Percentiles rank a stretch among this genome's conserved stretches.
These are phyloP conservation scores for Elysia crispata DNA, from an alignment of 2,888 invertebrate genomes.

Conservation along the genomic window DNA sequence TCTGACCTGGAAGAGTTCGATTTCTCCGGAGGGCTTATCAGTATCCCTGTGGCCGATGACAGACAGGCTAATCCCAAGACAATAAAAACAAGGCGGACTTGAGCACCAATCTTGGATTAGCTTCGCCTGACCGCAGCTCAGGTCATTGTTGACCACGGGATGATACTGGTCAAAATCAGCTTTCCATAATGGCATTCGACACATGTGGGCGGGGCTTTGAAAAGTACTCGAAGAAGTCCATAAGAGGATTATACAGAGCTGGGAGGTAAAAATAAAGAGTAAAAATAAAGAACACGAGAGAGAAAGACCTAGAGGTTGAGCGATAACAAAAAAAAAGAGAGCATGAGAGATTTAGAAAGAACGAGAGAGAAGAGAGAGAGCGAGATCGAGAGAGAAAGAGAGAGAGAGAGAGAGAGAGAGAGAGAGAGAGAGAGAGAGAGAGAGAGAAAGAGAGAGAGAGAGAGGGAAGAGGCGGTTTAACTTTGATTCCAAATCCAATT, in stretches of 20 bases:
- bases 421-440: conserved; percentile 12
- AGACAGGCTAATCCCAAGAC: too few relatives aligned
- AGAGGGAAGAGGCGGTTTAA: background rate
- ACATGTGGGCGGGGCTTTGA: too few relatives aligned
- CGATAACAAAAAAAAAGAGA: conserved; percentile 16
- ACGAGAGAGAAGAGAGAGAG: conserved; percentile 15
- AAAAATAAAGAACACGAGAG: conserved; percentile 33
- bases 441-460: background rate
- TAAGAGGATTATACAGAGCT: background rate
- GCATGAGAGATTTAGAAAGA: background rate
- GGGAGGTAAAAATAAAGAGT: conserved; percentile 33
- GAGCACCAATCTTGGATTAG: too few relatives aligned
- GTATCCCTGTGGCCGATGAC: too few relatives aligned
- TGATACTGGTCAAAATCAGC: too few relatives aligned
- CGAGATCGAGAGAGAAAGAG: conserved; percentile 22
- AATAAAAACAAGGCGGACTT: too few relatives aligned
- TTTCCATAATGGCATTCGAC: too few relatives aligned
- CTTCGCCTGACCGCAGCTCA: too few relatives aligned
- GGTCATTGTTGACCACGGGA: too few relatives aligned
- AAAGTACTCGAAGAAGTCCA: background rate
- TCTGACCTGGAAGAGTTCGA: too few relatives aligned
- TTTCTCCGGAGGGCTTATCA: too few relatives aligned
- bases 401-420: conserved; percentile 14
- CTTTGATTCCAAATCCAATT: background rate
- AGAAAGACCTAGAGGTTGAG: conserved; percentile 22